Base-by-base conservation (phyloP, 2,113 vertebrate genomes). In the Illadopsis cleaveri region DNA sequence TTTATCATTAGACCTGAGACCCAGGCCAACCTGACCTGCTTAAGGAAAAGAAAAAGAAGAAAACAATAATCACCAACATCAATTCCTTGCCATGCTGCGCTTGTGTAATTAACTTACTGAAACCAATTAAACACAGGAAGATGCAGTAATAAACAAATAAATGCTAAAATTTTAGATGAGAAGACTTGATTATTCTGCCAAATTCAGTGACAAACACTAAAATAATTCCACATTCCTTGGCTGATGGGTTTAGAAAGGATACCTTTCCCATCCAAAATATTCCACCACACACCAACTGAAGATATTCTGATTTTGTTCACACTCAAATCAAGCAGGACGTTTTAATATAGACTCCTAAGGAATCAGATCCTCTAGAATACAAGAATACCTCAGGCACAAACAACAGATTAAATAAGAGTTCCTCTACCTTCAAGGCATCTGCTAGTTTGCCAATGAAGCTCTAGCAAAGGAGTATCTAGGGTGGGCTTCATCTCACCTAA, bases 111-210 rank as follows among this genome's bases (percentile, higher is more conserved):
- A 97, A 81, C 65, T 94, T 35, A 86, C 51, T 78, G 83, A 97
- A 96, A 89, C 30, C 65, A 93, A 94, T 93, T 92, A 93, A 94
- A 83, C 5, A 18, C 28, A 80, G 20, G 27, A 90, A 89, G 56
- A 44, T 42, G 50, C 30, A 69, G 71, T 83, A 73, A 73, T 70
- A 95, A 96, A 83, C 77, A 86, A 95, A 80, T 69, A 93, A 93
- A 72, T 68, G 50, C 51, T 81, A 77, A 91, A 81, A 89, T 37
- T 33, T 47, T 82, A 88, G 44, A 89, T 78, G 40, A 92, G 77
- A 87, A 94, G 72, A 78, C 77, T 85, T 90, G 86, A 94, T 96
- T 96, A 62, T 83, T 90, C 82, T 76, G 70, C 70, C 48, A 84
- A 83, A 17, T 81, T 92, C 61, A 76, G 53, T 27, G 15, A 70